Evolutionary conservation across 2,113 vertebrate species (phyloP).

Genomic region (Myiozetetes cayanensis): DNA sequence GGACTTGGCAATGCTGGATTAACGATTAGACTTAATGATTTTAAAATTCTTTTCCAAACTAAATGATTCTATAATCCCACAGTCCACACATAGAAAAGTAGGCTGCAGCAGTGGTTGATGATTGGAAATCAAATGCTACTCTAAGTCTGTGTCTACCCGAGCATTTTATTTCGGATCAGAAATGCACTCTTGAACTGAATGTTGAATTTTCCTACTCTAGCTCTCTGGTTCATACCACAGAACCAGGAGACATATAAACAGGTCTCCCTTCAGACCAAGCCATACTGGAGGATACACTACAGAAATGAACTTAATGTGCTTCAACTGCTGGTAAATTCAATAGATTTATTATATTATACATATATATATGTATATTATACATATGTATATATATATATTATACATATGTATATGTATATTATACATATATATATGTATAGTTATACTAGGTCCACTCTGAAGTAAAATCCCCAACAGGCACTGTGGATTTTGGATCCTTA

Average conservation of each 20-base stretch:
- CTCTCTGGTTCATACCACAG: not conserved
- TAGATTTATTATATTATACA: too few species aligned
- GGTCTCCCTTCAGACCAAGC: not conserved
- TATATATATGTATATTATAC: too few species aligned
- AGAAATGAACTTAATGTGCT: not conserved
- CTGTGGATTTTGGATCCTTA: not conserved
- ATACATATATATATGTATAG: too few species aligned
- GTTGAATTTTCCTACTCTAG: not conserved
- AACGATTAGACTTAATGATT: not conserved
- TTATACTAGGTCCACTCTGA: not conserved
- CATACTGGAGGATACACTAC: not conserved
- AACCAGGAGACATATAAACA: not conserved
- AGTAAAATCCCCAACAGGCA: not conserved
- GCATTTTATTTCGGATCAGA: not conserved
- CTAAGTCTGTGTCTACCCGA: not conserved
- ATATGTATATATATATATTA: too few species aligned
- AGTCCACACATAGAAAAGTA: not conserved
- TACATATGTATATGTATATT: too few species aligned
- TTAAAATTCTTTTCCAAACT: not conserved
- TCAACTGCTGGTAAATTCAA: not conserved
- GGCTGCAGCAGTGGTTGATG: not conserved
- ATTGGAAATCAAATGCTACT: not conserved
- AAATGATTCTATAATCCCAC: not conserved
- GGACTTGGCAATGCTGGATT: not conserved
- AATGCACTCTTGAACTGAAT: not conserved